These are phyloP conservation scores for Sander vitreus DNA, from an alignment of 2,113 vertebrate genomes.

Conservation along the genomic window DNA sequence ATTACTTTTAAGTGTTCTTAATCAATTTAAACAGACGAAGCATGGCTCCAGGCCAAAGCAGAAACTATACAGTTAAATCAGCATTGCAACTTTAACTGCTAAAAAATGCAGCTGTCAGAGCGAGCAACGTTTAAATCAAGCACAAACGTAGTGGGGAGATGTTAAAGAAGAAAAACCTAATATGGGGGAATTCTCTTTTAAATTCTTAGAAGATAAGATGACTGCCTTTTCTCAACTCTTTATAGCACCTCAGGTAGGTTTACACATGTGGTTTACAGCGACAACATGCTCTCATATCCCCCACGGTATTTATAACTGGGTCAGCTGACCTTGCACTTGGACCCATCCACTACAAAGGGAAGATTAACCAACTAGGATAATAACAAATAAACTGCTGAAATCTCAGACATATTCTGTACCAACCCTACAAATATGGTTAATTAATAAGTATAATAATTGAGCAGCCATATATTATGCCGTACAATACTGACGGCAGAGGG, in stretches of 20 bases:
- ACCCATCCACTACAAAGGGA: constrained; percentile 45
- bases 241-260: background rate
- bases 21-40: background rate
- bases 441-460: fast-evolving
- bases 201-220: background rate
- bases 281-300: constrained; percentile 62
- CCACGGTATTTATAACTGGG: constrained; percentile 74
- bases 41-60: background rate
- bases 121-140: background rate
- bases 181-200: background rate
- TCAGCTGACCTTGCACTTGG: constrained; percentile 80
- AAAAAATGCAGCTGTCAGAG: background rate
- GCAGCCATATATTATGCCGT: fast-evolving
- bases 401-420: fast-evolving
- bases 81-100: background rate
- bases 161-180: background rate
- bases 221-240: constrained; percentile 10
- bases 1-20: background rate
- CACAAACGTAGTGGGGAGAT: background rate
- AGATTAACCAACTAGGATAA: fast-evolving
- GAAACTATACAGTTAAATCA: background rate
- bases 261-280: constrained; percentile 25
- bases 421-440: fast-evolving
- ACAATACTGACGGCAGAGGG: fast-evolving
- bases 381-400: fast-evolving